phyloP scores from a whole-genome alignment of 2,113 vertebrate species.

The Pan paniscus region DNA sequence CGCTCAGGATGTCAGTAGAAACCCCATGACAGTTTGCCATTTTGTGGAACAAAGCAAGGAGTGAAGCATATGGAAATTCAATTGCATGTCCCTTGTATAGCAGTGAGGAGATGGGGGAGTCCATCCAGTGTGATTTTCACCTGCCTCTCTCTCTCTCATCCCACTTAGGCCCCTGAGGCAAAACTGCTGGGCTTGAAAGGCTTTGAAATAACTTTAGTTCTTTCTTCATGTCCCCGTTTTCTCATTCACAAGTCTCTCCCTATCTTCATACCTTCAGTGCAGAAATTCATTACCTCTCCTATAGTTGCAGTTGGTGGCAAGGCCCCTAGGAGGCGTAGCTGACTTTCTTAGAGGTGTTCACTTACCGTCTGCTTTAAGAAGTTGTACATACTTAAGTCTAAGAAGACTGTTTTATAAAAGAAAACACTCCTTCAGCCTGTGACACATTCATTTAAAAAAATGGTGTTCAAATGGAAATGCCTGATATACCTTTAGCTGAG shows the following conservation, averaged over 20 bases:
- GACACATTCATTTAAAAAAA: constrained; percentile 7
- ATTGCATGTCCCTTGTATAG: neutral
- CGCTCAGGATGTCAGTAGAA: neutral
- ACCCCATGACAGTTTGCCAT: neutral
- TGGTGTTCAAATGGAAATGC: constrained; percentile 61
- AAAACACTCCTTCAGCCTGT: constrained; percentile 20
- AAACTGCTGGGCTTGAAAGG: neutral
- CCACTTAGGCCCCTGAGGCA: neutral
- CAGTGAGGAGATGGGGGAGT: neutral
- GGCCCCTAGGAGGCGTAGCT: neutral
- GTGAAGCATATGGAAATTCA: too few species aligned
- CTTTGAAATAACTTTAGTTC: neutral
- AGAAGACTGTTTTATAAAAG: constrained; percentile 17
- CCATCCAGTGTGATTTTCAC: neutral
- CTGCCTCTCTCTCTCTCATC: neutral
- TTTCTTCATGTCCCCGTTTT: neutral
- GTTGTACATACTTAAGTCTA: neutral
- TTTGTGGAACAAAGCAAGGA: neutral
- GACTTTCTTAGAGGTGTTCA: neutral
- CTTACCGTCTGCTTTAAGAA: neutral
- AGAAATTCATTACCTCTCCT: neutral
- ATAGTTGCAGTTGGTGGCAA: neutral
- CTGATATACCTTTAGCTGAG: constrained; percentile 38
- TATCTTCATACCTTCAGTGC: neutral
- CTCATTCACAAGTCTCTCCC: neutral